These are phyloP conservation scores for Tachypleus tridentatus DNA, from an alignment of 1,140 invertebrate species.

Conservation along the genomic window DNA sequence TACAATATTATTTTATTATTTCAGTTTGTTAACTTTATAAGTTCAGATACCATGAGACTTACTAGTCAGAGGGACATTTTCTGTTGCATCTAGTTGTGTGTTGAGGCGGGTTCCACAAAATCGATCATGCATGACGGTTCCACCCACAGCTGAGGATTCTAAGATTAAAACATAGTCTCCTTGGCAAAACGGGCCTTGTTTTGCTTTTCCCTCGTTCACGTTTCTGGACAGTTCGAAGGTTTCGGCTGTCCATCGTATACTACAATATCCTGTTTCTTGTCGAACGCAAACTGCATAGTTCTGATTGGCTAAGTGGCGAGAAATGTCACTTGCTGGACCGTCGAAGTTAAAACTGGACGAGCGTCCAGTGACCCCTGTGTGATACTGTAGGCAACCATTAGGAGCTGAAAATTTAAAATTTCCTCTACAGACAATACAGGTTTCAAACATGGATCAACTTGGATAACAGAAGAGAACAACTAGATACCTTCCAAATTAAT, in stretches of 20 bases:
- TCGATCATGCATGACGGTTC: not conserved
- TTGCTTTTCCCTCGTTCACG: not conserved
- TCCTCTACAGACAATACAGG: too few relatives aligned
- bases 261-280: not conserved
- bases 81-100: not conserved
- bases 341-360: conserved; percentile 22
- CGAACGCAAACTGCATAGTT: conserved; percentile 3
- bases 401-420: conserved; percentile 14
- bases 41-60: too few relatives aligned
- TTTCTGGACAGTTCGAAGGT: conserved; percentile 1
- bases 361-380: conserved; percentile 21
- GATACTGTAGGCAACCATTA: conserved; percentile 25
- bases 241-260: not conserved
- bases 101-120: not conserved
- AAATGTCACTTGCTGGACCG: not conserved
- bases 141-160: not conserved
- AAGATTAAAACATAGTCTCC: not conserved
- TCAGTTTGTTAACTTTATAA: too few relatives aligned
- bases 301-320: not conserved
- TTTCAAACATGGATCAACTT: too few relatives aligned
- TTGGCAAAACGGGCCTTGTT: not conserved
- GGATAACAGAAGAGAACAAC: too few relatives aligned
- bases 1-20: too few relatives aligned
- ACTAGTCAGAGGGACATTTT: too few relatives aligned
- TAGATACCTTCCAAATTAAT: too few relatives aligned